A percentile compares a stretch with the other conserved stretches of the same genome.
These are phyloP conservation scores for Coelopa frigida DNA, from an alignment of 1,140 invertebrate species.

Conservation along the genomic window DNA sequence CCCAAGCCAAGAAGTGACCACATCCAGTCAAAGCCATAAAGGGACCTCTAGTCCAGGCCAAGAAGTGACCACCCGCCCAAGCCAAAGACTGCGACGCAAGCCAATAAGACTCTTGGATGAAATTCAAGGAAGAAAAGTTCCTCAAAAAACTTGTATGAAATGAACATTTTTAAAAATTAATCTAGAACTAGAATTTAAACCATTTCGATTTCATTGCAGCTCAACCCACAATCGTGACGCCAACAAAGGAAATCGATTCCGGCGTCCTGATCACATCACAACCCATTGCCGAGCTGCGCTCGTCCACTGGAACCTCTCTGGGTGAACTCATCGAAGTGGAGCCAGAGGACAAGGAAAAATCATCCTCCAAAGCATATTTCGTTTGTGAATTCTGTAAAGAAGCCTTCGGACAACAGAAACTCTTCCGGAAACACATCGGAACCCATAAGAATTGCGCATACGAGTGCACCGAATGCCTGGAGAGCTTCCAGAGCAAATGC, in stretches of 20 bases:
- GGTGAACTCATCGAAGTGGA: slow-evolving; percentile 3
- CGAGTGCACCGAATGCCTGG: slow-evolving; percentile 5
- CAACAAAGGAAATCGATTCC: neutral
- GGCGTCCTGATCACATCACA: neutral
- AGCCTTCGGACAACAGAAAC: neutral
- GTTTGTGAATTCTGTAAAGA: slow-evolving; percentile 10
- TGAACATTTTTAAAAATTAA: neutral
- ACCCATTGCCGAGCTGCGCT: slow-evolving; percentile 6
- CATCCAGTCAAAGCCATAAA: neutral
- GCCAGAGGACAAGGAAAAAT: neutral
- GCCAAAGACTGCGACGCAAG: neutral
- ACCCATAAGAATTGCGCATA: slow-evolving; percentile 3
- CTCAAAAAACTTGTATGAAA: too few relatives aligned
- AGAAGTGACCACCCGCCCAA: neutral
- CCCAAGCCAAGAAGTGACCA: neutral
- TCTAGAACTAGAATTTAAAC: neutral
- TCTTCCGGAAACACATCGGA: slow-evolving; percentile 1
- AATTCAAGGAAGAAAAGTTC: too few relatives aligned
- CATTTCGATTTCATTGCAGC: neutral
- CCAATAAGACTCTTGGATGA: too few relatives aligned
- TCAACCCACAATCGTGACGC: neutral
- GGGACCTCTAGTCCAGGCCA: too few relatives aligned
- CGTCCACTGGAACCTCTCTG: slow-evolving; percentile 1
- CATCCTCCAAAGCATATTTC: neutral
- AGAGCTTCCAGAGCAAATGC: neutral